Evolutionary conservation across 2,888 invertebrate species (phyloP), one percentile per base, ranked within the genome.

Genomic region (Spodoptera littoralis): DNA sequence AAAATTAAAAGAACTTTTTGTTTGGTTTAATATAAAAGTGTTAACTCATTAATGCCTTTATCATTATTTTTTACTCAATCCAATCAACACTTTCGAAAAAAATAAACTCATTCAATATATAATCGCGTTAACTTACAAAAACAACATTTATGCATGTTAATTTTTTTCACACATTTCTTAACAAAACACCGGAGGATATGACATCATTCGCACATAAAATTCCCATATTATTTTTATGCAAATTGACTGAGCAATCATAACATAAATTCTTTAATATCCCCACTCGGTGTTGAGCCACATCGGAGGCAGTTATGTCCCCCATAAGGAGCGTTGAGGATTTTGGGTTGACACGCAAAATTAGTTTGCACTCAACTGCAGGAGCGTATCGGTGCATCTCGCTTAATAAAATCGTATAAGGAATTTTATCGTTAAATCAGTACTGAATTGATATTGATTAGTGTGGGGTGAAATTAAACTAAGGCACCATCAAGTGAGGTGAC

Each of bases 161-260:
- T 76, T 66, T 76, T 84, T 84, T 88, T 89, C 84, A 81, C 87
- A 86, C 86, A 84, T 87, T 84, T 85, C 76, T 84, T 84, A 77
- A 80, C 81, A 80, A 84, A 87, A 84, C 82, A 77, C 71, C 80
- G 76, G 80, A 84, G 84, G 79, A 87, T 80, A 85, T 92, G 89
- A 90, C 87, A 89, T 87, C 88, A 89, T 88, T 85, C 70, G 81
- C 84, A 82, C 85, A 90, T 91, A 91, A 91, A 92, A 87, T 88
- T 84, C 84, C 74, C 81, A 86, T 87, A 87, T 88, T 90, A 91
- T 89, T 90, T 86, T 87, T 84, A 92, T 91, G 90, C 87, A 91
- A 92, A 92, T 92, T 88, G 88, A 80, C 79, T 87, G 88, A 89
- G 86, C 88, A 90, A 90, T 89, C 89, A 90, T 90, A 91, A 88